Percentiles rank a stretch among this genome's conserved stretches.
Conservation (phyloP, 2,888 invertebrate genomes). For the Desoria tigrina region DNA sequence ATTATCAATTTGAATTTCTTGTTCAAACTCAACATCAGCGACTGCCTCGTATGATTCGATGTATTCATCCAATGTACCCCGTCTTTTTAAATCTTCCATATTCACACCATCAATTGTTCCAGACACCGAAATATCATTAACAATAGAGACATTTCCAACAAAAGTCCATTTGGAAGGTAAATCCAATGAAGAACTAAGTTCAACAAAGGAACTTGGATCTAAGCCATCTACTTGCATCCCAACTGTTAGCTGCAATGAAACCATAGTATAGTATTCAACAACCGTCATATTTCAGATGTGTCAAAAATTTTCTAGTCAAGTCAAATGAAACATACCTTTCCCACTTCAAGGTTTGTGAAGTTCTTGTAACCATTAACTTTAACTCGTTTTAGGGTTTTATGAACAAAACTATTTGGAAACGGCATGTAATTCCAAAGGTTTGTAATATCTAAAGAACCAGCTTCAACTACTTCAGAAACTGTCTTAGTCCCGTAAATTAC, state of each 20-base stretch:
- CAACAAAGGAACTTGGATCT: conserved; percentile 30
- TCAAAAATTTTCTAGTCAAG: background rate
- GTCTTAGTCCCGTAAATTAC: conserved; percentile 27
- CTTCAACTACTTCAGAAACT: background rate
- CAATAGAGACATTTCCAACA: conserved; percentile 21
- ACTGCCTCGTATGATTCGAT: conserved; percentile 28
- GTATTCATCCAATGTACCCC: conserved; percentile 27
- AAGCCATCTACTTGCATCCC: conserved; percentile 27
- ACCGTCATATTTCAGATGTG: background rate
- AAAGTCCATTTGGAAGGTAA: conserved; percentile 31
- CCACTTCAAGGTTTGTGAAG: conserved; percentile 22
- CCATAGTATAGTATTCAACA: background rate
- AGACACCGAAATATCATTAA: conserved; percentile 31
- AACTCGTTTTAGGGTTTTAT: conserved; percentile 13
- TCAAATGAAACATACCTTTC: conserved; percentile 9
- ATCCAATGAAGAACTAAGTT: conserved; percentile 8
- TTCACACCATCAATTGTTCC: conserved; percentile 36
- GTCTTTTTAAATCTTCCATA: conserved; percentile 29
- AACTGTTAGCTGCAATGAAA: conserved; percentile 29
- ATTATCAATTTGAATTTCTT: conserved; percentile 33
- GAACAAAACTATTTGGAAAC: conserved; percentile 34
- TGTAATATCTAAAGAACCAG: conserved; percentile 17
- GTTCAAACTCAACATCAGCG: conserved; percentile 37
- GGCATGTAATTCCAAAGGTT: conserved; percentile 24
- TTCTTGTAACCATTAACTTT: conserved; percentile 29